Evolutionary conservation across 2,113 vertebrate species (phyloP).

Genomic region (Pholis gunnellus): DNA sequence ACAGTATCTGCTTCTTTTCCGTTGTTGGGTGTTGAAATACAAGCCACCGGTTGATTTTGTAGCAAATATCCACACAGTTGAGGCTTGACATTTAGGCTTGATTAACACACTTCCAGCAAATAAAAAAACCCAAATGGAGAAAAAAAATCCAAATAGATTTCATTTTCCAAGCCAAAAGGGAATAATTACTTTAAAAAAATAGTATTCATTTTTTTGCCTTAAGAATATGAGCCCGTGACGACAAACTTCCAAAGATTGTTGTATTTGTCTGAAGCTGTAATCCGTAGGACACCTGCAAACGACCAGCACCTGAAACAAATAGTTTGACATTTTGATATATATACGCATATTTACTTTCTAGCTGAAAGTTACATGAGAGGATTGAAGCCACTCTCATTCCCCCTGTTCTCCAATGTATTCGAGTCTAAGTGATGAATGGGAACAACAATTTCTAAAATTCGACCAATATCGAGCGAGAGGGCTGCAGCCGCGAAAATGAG

Average conservation of each 20-base stretch:
- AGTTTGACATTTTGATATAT: too few relatives aligned
- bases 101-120: neutral
- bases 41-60: neutral
- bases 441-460: too few relatives aligned
- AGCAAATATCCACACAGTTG: neutral
- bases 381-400: too few relatives aligned
- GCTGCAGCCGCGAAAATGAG: too few relatives aligned
- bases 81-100: neutral
- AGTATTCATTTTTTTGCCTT: neutral
- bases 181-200: neutral
- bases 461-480: too few relatives aligned
- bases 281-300: neutral
- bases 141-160: neutral
- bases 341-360: too few relatives aligned
- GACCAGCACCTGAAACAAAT: too few relatives aligned
- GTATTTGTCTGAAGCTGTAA: neutral
- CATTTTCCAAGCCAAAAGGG: neutral
- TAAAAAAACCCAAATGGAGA: neutral
- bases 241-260: neutral
- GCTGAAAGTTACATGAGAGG: too few relatives aligned
- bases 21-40: neutral
- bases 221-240: neutral
- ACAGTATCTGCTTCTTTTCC: neutral
- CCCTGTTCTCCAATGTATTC: too few relatives aligned
- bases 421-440: too few relatives aligned